Base-by-base conservation (phyloP, 1,140 invertebrate genomes). In the Yoshiicerus persimilis region DNA sequence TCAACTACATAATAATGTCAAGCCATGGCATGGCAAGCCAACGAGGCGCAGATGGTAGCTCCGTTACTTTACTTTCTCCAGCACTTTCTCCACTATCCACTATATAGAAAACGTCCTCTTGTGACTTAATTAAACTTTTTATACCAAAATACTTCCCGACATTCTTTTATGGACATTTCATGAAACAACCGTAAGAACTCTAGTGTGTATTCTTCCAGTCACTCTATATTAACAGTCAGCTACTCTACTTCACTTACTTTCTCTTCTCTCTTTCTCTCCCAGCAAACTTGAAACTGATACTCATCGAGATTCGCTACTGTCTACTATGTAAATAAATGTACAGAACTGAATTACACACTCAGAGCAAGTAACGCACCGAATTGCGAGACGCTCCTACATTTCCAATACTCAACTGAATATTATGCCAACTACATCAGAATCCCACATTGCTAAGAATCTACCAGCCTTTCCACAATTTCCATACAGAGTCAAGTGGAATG, bases 41-140 rank as follows among this genome's bases (percentile, higher is more conserved):
- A 34, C 3, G 34, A 80, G 75, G 23, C 32, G 32, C 75, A 80
- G 75, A 80, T 80, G 75, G 75, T 38, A 8, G 30, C 32, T 38
- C 32, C 75, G 30, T 80, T 80, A 80, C 75, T 80, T 38, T 80
- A 70, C 66, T 80, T 20, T 80, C 38, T 80, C 1, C 32, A n/a
- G 36, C 20, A n/a, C 75, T 80, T 80, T 80, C 75, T n/a, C 75
- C 23, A n/a, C n/a, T 38, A 27, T 27, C 30, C 30, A 9, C 66
- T 70, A 16, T 70, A 70, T 80, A 9, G 4, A 32, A 80, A 36
- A 38, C 75, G 75, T 80, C 75, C 75, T 80, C 75, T 80, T 36
- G 75, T 84, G 83, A 84, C 83, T 84, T 84, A 84, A 84, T 84
- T 84, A 84, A 84, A 84, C 83, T 84, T 84, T 84, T 84, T 84